Evolutionary conservation across 2,888 invertebrate genomes (phyloP).

Genomic region (Mimumesa dahlbomi): DNA sequence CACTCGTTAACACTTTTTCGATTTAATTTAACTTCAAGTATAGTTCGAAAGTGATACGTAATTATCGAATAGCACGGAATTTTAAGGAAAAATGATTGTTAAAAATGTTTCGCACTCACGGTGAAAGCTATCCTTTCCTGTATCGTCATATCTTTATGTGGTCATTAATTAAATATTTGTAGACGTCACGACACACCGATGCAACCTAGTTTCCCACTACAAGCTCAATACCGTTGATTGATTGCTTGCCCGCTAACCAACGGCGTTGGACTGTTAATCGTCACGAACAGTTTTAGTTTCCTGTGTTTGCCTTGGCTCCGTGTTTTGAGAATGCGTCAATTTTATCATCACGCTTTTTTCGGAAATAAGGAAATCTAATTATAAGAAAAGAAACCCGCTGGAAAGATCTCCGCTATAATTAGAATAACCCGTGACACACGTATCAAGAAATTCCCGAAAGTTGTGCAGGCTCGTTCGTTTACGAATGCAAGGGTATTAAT

Average conservation of each 20-base stretch:
- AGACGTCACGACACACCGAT: constrained; percentile 7
- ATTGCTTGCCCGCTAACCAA: constrained; percentile 18
- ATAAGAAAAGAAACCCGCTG: no score
- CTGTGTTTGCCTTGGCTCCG: constrained; percentile 19
- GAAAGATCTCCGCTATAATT: no score
- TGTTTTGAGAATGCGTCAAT: constrained; percentile 20
- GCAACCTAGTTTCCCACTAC: constrained; percentile 34
- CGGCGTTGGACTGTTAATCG: constrained; percentile 5
- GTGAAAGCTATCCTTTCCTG: neutral
- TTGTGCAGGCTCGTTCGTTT: no score
- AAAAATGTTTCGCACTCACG: neutral
- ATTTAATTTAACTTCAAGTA: no score
- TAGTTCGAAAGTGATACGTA: no score
- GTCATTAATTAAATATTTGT: constrained; percentile 40
- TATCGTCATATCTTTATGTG: neutral
- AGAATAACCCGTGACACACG: no score
- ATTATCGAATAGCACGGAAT: neutral
- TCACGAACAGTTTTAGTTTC: constrained; percentile 25
- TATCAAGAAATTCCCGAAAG: no score
- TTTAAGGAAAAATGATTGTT: neutral
- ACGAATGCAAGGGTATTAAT: no score
- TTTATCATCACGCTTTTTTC: constrained; percentile 2
- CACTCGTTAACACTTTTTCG: no score
- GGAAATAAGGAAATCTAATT: no score
- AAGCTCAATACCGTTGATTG: constrained; percentile 46